Percentiles rank a stretch among this genome's conserved stretches.
Conservation (phyloP, 2,797 vertebrate genomes). For the Crocodylus rhombifer region DNA sequence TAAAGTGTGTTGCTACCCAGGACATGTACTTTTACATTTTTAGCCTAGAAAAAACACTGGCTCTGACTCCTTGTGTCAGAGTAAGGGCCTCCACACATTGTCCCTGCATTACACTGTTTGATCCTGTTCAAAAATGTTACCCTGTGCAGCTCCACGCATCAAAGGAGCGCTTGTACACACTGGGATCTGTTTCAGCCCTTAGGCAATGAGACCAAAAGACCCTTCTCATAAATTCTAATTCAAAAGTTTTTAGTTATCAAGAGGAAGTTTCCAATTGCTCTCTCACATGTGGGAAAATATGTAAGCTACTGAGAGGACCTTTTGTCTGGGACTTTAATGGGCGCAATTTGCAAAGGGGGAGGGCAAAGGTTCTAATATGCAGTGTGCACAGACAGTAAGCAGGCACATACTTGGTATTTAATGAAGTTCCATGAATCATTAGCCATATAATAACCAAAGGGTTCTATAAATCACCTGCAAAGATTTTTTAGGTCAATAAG, state of each 20-base stretch:
- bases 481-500: conserved; percentile 14
- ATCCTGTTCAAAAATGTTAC: conserved; percentile 72
- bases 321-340: conserved; percentile 81
- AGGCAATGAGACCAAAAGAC: conserved; percentile 76
- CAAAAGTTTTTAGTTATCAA: conserved; percentile 82
- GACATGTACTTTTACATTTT: conserved; percentile 68
- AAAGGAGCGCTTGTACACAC: conserved; percentile 76
- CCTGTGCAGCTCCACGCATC: conserved; percentile 72
- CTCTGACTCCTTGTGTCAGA: conserved; percentile 66
- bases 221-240: conserved; percentile 84
- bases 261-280: conserved; percentile 85
- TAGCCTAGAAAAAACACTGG: conserved; percentile 69
- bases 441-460: conserved; percentile 70
- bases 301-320: conserved; percentile 83
- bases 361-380: conserved; percentile 79
- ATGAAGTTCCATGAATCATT: conserved; percentile 76
- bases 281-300: conserved; percentile 83
- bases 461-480: conserved; percentile 73
- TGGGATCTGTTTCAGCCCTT: conserved; percentile 79
- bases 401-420: conserved; percentile 77
- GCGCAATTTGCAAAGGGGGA: conserved; percentile 75
- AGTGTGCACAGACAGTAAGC: conserved; percentile 80
- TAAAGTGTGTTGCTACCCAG: conserved; percentile 54
- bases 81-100: conserved; percentile 75
- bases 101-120: conserved; percentile 71